phyloP scores from a whole-genome alignment of 2,888 invertebrate genomes.

The Acrobasis suavella region DNA sequence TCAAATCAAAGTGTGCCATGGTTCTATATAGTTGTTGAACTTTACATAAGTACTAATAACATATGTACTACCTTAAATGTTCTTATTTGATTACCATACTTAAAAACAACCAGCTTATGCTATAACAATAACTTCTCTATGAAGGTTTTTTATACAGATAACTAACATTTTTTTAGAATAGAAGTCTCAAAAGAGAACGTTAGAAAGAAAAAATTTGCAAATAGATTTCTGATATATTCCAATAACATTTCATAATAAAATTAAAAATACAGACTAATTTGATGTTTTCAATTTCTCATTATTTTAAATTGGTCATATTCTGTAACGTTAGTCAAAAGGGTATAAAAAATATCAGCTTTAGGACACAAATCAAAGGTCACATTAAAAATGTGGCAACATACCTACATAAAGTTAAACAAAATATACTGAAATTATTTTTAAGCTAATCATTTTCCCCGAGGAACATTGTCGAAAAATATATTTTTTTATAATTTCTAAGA shows the following conservation, averaged over 20 bases:
- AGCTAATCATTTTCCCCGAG: too few relatives aligned
- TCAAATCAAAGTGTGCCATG: too few relatives aligned
- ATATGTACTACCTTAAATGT: background rate
- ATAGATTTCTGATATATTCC: conserved; percentile 4
- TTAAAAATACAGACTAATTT: background rate
- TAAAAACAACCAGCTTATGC: background rate
- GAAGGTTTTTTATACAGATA: background rate
- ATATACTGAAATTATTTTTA: too few relatives aligned
- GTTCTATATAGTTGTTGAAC: too few relatives aligned
- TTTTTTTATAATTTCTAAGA: too few relatives aligned
- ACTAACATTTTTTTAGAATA: background rate
- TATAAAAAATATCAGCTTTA: background rate
- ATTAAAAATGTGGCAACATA: too few relatives aligned
- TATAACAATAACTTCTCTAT: background rate
- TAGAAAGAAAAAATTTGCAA: background rate
- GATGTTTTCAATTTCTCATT: conserved; percentile 22
- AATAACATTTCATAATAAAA: background rate
- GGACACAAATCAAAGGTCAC: too few relatives aligned
- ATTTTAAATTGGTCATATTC: conserved; percentile 16
- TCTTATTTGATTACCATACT: background rate
- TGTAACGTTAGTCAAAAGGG: background rate
- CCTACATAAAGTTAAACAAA: too few relatives aligned
- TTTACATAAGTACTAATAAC: background rate
- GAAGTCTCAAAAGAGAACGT: too few relatives aligned
- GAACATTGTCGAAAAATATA: too few relatives aligned